phyloP scores from a whole-genome alignment of 1,140 invertebrate genomes.

The Orius insidiosus region DNA sequence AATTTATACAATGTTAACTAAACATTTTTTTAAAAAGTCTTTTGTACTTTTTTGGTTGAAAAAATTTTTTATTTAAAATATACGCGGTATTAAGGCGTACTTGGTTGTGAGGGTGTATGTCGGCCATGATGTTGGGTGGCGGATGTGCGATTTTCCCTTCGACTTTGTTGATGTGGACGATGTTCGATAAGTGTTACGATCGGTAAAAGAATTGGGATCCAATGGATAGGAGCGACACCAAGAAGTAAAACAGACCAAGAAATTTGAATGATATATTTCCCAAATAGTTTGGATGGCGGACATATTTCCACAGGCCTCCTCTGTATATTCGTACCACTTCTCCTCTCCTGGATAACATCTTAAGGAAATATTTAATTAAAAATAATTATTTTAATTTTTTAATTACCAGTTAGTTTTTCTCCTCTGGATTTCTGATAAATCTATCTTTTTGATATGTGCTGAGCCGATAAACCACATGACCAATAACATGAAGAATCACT shows the following conservation, averaged over 20 bases:
- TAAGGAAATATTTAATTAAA: too few relatives aligned
- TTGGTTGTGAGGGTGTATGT: too few relatives aligned
- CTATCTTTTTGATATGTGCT: not conserved
- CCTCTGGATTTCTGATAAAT: not conserved
- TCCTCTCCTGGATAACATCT: not conserved
- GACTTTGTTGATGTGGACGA: too few relatives aligned
- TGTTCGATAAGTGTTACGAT: too few relatives aligned
- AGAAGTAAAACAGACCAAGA: not conserved
- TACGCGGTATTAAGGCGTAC: too few relatives aligned
- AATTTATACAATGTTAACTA: too few relatives aligned
- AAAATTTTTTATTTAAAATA: too few relatives aligned
- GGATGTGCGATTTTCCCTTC: too few relatives aligned
- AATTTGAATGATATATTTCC: not conserved
- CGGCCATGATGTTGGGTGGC: too few relatives aligned
- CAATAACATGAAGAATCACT: not conserved
- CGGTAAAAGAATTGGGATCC: not conserved
- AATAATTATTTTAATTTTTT: too few relatives aligned
- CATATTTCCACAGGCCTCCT: not conserved
- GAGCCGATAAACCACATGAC: not conserved
- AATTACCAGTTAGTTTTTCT: not conserved
- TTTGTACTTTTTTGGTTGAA: too few relatives aligned
- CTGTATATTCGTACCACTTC: not conserved
- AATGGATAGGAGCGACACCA: not conserved
- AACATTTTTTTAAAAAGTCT: too few relatives aligned
- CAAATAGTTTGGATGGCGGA: conserved; percentile 3